Evolutionary conservation across 23 tunicate genomes (phyloP).

Genomic region (Botrylloides violaceus): DNA sequence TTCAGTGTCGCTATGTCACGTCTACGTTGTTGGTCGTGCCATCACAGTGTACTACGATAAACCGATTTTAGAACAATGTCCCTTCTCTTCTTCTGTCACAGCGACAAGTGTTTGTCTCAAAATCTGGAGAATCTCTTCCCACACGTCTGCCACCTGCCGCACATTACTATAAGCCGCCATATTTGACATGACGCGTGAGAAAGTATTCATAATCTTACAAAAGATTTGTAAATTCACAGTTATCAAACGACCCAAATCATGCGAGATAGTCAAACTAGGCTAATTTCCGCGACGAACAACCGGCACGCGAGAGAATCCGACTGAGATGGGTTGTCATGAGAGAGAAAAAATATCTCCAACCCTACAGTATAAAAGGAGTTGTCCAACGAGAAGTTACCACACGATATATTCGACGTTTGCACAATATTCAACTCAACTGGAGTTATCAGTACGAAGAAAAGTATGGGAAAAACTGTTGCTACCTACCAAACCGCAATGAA

Average conservation of each 20-base stretch:
- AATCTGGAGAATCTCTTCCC: neutral
- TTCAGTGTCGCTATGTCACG: too few relatives aligned
- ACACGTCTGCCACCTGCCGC: constrained; percentile 14
- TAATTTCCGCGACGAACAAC: neutral
- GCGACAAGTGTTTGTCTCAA: neutral
- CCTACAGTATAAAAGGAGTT: neutral
- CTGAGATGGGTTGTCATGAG: neutral
- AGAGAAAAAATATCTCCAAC: neutral
- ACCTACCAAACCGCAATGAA: neutral
- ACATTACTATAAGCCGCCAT: neutral
- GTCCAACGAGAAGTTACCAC: too few relatives aligned
- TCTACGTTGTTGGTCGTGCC: too few relatives aligned
- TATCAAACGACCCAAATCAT: neutral
- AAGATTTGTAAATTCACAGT: neutral
- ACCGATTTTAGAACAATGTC: neutral
- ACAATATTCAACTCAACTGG: too few relatives aligned
- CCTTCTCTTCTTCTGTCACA: neutral
- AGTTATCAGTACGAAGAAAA: neutral
- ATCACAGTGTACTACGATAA: too few relatives aligned
- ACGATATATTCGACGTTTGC: too few relatives aligned
- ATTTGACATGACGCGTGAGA: neutral
- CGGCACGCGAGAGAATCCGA: neutral
- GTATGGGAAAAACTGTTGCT: constrained; percentile 5
- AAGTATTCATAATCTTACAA: neutral
- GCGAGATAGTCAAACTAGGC: neutral